Base-by-base conservation (phyloP, 2,113 vertebrate genomes). In the Oxygymnocypris stewartii region DNA sequence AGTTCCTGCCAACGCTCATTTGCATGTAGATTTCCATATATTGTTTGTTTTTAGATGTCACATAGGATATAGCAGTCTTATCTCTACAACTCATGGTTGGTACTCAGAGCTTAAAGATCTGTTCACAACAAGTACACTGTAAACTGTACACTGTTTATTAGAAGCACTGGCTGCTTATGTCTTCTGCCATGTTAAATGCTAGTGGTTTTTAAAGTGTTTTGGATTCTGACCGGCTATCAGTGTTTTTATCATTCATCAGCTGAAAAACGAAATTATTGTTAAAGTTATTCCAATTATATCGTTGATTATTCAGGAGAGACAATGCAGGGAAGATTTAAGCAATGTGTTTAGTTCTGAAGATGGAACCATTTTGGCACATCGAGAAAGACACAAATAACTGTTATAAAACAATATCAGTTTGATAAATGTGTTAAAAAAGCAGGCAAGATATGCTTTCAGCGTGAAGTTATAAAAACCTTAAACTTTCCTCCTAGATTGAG, bases 21-120 rank as follows among this genome's bases (percentile, higher is more conserved):
- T 76, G 42, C 74, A 49, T 76, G 42, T 4, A 61, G 7, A 76
- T 76, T 47, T 76, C 0, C 74, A 14, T 49, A 47, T 2, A 25
- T 47, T 47, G 73, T 76, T 76, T 76, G 74, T 49, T 76, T 40
- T 76, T 28, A 76, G 42, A 49, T 76, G n/a, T 5, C 49, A 76
- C 2, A 76, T 16, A 28, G 11, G 23, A n/a, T 42, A 67, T 67
- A 25, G 3, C n/a, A 76, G 40, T 12, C 23, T 25, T 23, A 3
- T 47, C 73, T n/a, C 40, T 75, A 75, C 23, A 75, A n/a, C 73
- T 75, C 12, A 4, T 11, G 23, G 12, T 8, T 16, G 23, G 42
- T 42, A 35, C 65, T 67, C 13, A 0, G 14, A 73, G 18, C 61
- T 61, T 61, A 25, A 63, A 54, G 16, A 61, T 23, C 23, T 61